Evolutionary conservation across 2,113 vertebrate genomes (phyloP).

Genomic region (Muscicapa adusta): DNA sequence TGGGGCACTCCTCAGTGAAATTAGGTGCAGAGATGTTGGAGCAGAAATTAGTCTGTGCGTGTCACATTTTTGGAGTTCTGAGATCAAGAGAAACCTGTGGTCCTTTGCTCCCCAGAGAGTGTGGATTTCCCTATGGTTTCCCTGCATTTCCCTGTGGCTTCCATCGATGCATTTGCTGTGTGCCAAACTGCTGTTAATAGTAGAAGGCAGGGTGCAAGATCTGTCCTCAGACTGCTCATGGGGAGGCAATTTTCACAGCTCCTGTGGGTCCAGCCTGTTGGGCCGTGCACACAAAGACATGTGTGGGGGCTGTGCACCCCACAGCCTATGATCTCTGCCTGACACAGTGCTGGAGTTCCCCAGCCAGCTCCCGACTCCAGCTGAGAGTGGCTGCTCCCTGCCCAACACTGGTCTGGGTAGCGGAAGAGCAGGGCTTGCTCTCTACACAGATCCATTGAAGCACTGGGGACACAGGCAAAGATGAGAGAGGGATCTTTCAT

Average conservation of each 20-base stretch:
- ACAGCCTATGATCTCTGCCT: background rate
- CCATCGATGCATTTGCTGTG: background rate
- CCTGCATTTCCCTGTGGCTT: background rate
- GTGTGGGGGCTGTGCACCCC: too few species aligned
- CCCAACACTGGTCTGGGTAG: too few species aligned
- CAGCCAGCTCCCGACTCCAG: too few species aligned
- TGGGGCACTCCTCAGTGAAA: background rate
- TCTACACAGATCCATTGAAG: too few species aligned
- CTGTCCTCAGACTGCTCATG: background rate
- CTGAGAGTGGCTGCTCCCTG: too few species aligned
- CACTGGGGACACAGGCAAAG: too few species aligned
- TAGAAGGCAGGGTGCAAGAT: background rate
- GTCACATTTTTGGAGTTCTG: background rate
- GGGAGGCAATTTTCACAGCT: background rate
- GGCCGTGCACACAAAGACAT: background rate
- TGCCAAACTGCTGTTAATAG: background rate
- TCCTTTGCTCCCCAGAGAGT: background rate
- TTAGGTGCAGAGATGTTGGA: background rate
- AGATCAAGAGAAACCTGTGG: background rate
- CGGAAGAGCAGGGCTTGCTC: too few species aligned
- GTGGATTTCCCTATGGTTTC: background rate
- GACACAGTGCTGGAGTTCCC: too few species aligned
- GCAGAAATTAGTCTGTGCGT: background rate
- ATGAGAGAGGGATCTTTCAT: too few species aligned
- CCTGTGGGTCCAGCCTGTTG: background rate